phyloP scores from a whole-genome alignment of 2,888 invertebrate genomes.

The Rhamphomyia laevipes region DNA sequence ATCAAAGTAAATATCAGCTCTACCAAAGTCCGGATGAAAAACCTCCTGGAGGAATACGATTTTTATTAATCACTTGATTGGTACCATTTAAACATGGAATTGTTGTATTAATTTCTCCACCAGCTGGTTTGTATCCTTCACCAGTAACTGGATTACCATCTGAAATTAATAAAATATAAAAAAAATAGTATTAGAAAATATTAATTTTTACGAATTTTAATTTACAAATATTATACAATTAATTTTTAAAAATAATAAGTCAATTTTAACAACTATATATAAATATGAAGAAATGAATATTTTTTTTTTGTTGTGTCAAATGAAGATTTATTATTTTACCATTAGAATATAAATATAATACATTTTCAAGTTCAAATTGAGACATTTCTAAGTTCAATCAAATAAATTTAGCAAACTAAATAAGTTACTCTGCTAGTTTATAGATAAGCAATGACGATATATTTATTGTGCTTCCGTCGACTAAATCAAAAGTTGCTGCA shows the following conservation, averaged over 20 bases:
- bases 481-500: too few species aligned
- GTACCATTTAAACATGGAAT: constrained; percentile 29
- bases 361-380: too few species aligned
- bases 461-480: too few species aligned
- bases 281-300: too few species aligned
- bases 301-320: too few species aligned
- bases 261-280: background rate
- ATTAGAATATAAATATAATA: too few species aligned
- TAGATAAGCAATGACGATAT: too few species aligned
- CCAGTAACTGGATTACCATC: constrained; percentile 47
- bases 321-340: too few species aligned
- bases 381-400: too few species aligned
- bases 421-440: too few species aligned
- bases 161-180: constrained; percentile 18
- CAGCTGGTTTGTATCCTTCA: constrained; percentile 39
- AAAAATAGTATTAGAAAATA: constrained; percentile 3
- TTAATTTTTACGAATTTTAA: background rate
- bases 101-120: constrained; percentile 28
- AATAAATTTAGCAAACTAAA: too few species aligned
- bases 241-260: background rate
- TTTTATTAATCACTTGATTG: constrained; percentile 37
- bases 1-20: constrained; percentile 19
- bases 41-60: constrained; percentile 38
- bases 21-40: constrained; percentile 39
- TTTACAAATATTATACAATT: background rate